Evolutionary conservation across 2,113 vertebrate genomes (phyloP).

Genomic region (Tenrec ecaudatus): DNA sequence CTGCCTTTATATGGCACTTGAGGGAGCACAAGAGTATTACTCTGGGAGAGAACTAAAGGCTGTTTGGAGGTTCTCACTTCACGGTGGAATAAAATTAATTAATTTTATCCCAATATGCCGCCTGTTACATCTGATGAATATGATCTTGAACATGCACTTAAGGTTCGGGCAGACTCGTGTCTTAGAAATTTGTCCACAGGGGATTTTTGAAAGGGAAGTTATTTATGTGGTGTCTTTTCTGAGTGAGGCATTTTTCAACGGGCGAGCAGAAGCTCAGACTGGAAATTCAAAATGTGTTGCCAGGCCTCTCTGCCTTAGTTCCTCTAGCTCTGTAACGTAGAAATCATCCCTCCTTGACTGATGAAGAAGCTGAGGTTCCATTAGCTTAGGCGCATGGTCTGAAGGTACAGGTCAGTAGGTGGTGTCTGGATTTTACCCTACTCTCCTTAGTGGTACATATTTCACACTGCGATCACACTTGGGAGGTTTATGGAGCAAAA

Average conservation of each 20-base stretch:
- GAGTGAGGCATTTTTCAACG: slow-evolving; percentile 39
- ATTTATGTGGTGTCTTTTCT: slow-evolving; percentile 50
- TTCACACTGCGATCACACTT: not conserved
- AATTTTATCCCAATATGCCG: slow-evolving; percentile 74
- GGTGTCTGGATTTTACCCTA: not conserved
- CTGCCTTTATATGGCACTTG: slow-evolving; percentile 65
- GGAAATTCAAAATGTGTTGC: not conserved
- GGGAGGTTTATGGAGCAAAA: not conserved
- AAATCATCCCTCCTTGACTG: not conserved
- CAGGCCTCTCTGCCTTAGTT: not conserved
- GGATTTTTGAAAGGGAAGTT: slow-evolving; percentile 46
- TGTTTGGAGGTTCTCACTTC: slow-evolving; percentile 72
- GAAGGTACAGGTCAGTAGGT: not conserved
- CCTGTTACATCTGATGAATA: slow-evolving; percentile 74
- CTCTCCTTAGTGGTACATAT: not conserved
- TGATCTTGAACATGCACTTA: slow-evolving; percentile 71
- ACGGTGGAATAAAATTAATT: slow-evolving; percentile 77
- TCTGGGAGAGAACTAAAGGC: slow-evolving; percentile 63
- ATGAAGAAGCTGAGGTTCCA: slow-evolving; percentile 9
- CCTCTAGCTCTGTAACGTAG: not conserved
- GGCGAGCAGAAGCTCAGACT: not conserved
- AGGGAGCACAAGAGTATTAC: slow-evolving; percentile 72
- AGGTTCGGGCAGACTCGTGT: slow-evolving; percentile 48
- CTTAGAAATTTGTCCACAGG: slow-evolving; percentile 51
- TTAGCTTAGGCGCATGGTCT: not conserved